phyloP scores from a whole-genome alignment of 1,140 invertebrate genomes.

The Tetragnatha versicolor region DNA sequence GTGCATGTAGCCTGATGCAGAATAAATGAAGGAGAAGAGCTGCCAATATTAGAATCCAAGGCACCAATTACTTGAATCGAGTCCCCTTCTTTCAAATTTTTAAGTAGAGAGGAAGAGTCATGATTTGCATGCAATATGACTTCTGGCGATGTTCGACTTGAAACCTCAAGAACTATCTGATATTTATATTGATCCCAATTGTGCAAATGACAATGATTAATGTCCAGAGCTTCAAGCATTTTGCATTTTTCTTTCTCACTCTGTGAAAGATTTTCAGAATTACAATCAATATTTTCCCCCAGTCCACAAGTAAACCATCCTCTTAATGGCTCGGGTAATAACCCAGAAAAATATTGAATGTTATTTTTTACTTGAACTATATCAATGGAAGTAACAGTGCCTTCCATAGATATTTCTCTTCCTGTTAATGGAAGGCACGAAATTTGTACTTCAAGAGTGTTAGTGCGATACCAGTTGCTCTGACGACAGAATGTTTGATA shows the following conservation, averaged over 20 bases:
- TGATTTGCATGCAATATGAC: conserved; percentile 16
- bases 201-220: conserved; percentile 32
- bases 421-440: conserved; percentile 46
- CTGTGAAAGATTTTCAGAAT: background rate
- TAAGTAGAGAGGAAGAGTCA: conserved; percentile 14
- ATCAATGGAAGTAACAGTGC: conserved; percentile 33
- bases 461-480: conserved; percentile 32
- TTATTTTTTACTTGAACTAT: conserved; percentile 22
- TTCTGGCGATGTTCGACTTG: conserved; percentile 28
- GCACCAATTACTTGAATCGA: conserved; percentile 14
- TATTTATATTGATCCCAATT: conserved; percentile 47
- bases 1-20: conserved; percentile 15
- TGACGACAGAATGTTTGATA: conserved; percentile 47
- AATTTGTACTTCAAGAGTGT: conserved; percentile 41
- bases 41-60: conserved; percentile 38
- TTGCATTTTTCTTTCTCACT: conserved; percentile 28
- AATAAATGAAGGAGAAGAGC: background rate
- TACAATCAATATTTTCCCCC: conserved; percentile 27
- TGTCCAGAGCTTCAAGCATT: conserved; percentile 22
- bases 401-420: conserved; percentile 35
- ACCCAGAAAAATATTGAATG: background rate
- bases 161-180: conserved; percentile 23
- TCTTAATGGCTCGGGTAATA: conserved; percentile 15
- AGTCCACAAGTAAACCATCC: conserved; percentile 25
- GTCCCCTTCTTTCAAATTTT: conserved; percentile 40